Percentiles rank a stretch among this genome's conserved stretches.
These are phyloP conservation scores for Epizoanthus ramosus DNA, from an alignment of 92 coral and sea anemone species.

Conservation along the genomic window DNA sequence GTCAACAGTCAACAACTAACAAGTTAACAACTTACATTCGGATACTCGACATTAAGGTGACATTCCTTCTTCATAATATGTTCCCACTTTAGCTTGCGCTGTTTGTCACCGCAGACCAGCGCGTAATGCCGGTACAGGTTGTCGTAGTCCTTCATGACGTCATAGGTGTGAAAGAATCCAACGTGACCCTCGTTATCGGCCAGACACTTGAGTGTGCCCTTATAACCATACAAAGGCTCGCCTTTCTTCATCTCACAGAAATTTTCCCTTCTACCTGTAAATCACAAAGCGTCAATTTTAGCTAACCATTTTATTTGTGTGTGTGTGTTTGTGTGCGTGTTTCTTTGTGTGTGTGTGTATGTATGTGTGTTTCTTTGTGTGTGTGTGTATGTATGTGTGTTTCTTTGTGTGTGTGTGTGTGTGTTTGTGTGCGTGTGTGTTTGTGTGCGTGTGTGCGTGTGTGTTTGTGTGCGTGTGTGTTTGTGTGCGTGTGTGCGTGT, in stretches of 20 bases:
- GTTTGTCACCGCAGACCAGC: slow-evolving; percentile 38
- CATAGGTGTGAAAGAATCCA: slow-evolving; percentile 62
- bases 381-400: no score
- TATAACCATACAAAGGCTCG: slow-evolving; percentile 55
- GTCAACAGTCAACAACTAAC: not conserved
- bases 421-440: no score
- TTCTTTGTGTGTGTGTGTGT: no score
- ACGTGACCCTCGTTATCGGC: slow-evolving; percentile 43
- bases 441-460: no score
- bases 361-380: no score
- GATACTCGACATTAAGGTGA: slow-evolving; percentile 47
- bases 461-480: no score
- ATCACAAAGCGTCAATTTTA: not conserved
- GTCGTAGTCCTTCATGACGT: slow-evolving; percentile 43
- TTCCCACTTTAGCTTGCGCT: slow-evolving; percentile 16
- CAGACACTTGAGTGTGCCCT: slow-evolving; percentile 55
- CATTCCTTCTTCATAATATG: slow-evolving; percentile 32
- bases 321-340: no score
- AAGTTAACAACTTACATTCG: slow-evolving; percentile 37
- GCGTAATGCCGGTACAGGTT: slow-evolving; percentile 8
- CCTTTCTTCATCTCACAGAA: slow-evolving; percentile 53
- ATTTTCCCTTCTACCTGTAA: slow-evolving; percentile 5
- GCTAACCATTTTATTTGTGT: no score
- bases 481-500: no score
- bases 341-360: no score